Evolutionary conservation across 2,797 vertebrate species (phyloP).

Genomic region (Podargus strigoides): DNA sequence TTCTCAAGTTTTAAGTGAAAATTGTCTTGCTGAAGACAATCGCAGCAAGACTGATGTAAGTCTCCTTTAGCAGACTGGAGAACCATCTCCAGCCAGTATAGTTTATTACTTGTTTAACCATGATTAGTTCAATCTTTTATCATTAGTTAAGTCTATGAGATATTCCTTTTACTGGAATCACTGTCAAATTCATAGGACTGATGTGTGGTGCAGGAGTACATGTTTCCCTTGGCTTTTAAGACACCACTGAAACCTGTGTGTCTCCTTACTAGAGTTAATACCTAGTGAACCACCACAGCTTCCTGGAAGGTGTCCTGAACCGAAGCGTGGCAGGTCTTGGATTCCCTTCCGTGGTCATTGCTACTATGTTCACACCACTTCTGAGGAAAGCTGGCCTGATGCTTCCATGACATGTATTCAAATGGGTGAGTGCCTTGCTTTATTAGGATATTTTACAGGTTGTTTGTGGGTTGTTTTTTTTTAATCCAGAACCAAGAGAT

Average conservation of each 20-base stretch:
- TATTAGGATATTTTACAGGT: neutral
- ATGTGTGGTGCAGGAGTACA: neutral
- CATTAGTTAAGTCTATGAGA: neutral
- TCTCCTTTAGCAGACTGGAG: neutral
- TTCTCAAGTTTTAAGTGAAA: neutral
- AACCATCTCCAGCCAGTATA: neutral
- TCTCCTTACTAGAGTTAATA: slow-evolving; percentile 66
- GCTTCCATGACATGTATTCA: slow-evolving; percentile 85
- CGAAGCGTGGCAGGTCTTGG: slow-evolving; percentile 75
- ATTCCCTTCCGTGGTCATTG: slow-evolving; percentile 90
- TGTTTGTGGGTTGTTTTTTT: neutral
- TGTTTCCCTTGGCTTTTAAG: neutral
- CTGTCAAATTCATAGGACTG: neutral
- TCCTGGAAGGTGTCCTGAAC: slow-evolving; percentile 86
- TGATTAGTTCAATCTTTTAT: neutral
- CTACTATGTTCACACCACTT: slow-evolving; percentile 77
- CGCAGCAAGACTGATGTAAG: neutral
- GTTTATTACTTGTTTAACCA: neutral
- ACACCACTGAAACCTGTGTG: neutral
- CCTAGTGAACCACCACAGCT: slow-evolving; percentile 86
- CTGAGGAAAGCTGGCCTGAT: slow-evolving; percentile 80
- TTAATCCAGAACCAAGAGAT: neutral
- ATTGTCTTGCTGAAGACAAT: neutral
- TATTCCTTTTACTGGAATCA: neutral
- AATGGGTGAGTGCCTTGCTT: slow-evolving; percentile 75